Evolutionary conservation across 2,113 vertebrate species (phyloP).

Genomic region (Panthera uncia): DNA sequence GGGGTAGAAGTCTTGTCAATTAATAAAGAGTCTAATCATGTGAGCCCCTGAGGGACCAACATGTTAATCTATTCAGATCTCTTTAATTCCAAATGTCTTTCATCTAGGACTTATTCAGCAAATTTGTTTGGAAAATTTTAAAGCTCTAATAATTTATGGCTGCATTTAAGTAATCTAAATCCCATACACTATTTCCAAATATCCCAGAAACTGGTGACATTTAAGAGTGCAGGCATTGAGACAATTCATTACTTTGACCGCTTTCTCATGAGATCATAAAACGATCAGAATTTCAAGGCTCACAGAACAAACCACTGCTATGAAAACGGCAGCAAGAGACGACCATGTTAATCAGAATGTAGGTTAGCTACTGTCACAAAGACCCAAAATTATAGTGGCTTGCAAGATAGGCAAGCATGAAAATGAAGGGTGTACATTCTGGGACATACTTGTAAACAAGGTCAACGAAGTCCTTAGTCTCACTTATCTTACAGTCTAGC

Average conservation of each 20-base stretch:
- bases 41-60: neutral
- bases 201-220: neutral
- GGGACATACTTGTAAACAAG: neutral
- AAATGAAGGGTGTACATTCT: neutral
- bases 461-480: neutral
- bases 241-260: neutral
- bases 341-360: neutral
- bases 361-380: neutral
- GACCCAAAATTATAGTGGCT: neutral
- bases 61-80: neutral
- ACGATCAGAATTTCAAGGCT: neutral
- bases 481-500: neutral
- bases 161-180: neutral
- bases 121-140: neutral
- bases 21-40: neutral
- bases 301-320: neutral
- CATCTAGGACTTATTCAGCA: neutral
- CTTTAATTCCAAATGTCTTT: neutral
- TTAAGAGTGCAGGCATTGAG: neutral
- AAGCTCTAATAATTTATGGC: neutral
- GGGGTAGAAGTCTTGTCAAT: neutral
- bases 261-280: neutral
- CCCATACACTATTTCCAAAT: neutral
- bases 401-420: neutral
- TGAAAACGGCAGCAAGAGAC: neutral